These are phyloP conservation scores for Coelogynopora nodosa DNA, from an alignment of 2,888 invertebrate species.

Conservation along the genomic window DNA sequence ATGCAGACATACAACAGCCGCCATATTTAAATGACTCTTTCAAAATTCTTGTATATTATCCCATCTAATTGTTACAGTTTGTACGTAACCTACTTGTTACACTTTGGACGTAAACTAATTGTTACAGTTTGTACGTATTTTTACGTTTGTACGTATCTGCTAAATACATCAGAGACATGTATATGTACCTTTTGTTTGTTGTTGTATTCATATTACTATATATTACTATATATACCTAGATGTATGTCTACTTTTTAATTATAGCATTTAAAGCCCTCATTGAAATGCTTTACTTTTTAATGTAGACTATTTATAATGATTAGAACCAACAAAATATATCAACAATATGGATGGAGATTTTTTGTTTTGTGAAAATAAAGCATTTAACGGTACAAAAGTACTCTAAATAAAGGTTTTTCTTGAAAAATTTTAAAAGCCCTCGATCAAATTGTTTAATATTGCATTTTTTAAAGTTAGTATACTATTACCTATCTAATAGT, in stretches of 20 bases:
- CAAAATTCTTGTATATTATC: neutral
- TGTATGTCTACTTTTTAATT: neutral
- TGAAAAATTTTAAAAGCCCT: neutral
- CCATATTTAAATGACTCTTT: neutral
- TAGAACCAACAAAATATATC: neutral
- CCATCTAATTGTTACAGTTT: too few relatives aligned
- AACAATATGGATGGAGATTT: conserved; percentile 2
- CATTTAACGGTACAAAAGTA: too few relatives aligned
- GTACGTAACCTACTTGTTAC: too few relatives aligned
- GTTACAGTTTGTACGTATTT: too few relatives aligned
- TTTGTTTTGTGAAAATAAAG: neutral
- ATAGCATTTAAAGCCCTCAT: conserved; percentile 4
- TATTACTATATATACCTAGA: too few relatives aligned
- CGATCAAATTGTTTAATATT: neutral
- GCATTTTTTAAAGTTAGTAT: neutral
- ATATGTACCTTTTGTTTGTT: too few relatives aligned
- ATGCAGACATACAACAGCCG: neutral
- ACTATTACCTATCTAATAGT: neutral
- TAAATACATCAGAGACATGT: too few relatives aligned
- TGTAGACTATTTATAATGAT: neutral
- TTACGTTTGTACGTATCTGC: too few relatives aligned
- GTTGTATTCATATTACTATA: too few relatives aligned
- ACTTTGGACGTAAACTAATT: too few relatives aligned
- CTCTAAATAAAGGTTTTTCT: too few relatives aligned
- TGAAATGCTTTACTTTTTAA: neutral